Conservation (phyloP, 2,888 invertebrate species). For the Cistogaster globosa region DNA sequence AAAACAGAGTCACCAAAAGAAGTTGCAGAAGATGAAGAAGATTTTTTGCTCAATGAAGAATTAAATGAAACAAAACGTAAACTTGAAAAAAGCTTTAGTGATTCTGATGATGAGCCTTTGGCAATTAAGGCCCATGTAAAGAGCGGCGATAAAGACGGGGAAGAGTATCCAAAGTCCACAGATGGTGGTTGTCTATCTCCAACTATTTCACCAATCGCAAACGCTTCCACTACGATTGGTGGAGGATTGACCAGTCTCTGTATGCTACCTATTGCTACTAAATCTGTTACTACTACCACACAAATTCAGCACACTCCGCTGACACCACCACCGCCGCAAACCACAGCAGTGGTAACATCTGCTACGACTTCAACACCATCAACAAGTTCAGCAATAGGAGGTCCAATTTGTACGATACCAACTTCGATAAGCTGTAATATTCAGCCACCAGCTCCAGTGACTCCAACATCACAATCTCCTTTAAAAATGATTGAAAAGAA, state of each 20-base stretch:
- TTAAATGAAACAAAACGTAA: slow-evolving; percentile 80
- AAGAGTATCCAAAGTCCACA: slow-evolving; percentile 69
- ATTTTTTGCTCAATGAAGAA: slow-evolving; percentile 80
- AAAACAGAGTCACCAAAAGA: slow-evolving; percentile 74
- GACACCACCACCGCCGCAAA: slow-evolving; percentile 35
- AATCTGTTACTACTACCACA: slow-evolving; percentile 69
- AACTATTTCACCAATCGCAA: slow-evolving; percentile 36
- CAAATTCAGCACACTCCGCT: slow-evolving; percentile 17
- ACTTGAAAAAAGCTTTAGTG: slow-evolving; percentile 84
- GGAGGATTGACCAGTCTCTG: slow-evolving; percentile 73
- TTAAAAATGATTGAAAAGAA: slow-evolving; percentile 79
- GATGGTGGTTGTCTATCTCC: slow-evolving; percentile 45
- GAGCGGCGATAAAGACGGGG: slow-evolving; percentile 75
- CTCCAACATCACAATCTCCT: slow-evolving; percentile 64
- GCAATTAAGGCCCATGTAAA: slow-evolving; percentile 84
- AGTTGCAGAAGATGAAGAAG: slow-evolving; percentile 78
- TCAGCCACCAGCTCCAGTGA: slow-evolving; percentile 59
- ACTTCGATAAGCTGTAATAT: slow-evolving; percentile 59
- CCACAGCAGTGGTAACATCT: slow-evolving; percentile 6
- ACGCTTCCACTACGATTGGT: slow-evolving; percentile 21
- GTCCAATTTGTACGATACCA: slow-evolving; percentile 43
- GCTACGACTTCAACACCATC: slow-evolving; percentile 5
- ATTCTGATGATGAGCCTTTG: slow-evolving; percentile 87
- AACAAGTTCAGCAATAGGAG: slow-evolving; percentile 29
- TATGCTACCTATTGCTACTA: slow-evolving; percentile 78